Base-by-base conservation (phyloP, 2,797 vertebrate genomes). In the Pseudochaenichthys georgianus region DNA sequence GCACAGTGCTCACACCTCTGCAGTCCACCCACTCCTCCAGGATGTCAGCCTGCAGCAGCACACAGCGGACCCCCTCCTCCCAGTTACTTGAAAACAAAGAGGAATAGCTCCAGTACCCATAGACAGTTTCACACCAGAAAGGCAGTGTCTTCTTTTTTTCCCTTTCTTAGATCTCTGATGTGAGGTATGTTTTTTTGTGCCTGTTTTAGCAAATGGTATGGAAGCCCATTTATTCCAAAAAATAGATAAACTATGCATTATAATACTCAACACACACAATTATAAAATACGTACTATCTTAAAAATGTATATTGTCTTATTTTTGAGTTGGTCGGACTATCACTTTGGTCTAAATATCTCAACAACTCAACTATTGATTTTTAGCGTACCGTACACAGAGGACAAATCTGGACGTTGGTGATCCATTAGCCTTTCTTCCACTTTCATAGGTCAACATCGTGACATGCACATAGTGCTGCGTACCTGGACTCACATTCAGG, bases 21-120 rank as follows among this genome's bases (percentile, higher is more conserved):
- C 94, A 95, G 86, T 94, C 94, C 86, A 94, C 89, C 93, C 94
- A 92, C 60, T 95, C 91, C 0, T 93, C 91, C 69, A 78, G 85
- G 75, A 96, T 78, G 3, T 92, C 77, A 0, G 84, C 89, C 55
- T 89, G 76, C 65, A 93, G 68, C 54, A 94, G 61, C 6, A 94
- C 93, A 71, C 96, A 97, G 84, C 94, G 92, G 0, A 73, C 80
- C 75, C 89, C 82, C 87, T 94, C 87, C 72, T 87, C 88, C 95
- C 94, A 95, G 47, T 88, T 69, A 80, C 96, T 97, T 79, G 42
- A 64, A 78, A 69, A 75, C 81, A 38, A 78, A 53, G 38, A 51
- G 52, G 19, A 43, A 46, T 15, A 52, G 21, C 47, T 70, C 11
- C 31, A 3, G 4, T 28, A 7, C 15, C 15, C 13, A 4, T 23